phyloP scores from a whole-genome alignment of 2,113 vertebrate genomes.

The Dipodomys merriami region DNA sequence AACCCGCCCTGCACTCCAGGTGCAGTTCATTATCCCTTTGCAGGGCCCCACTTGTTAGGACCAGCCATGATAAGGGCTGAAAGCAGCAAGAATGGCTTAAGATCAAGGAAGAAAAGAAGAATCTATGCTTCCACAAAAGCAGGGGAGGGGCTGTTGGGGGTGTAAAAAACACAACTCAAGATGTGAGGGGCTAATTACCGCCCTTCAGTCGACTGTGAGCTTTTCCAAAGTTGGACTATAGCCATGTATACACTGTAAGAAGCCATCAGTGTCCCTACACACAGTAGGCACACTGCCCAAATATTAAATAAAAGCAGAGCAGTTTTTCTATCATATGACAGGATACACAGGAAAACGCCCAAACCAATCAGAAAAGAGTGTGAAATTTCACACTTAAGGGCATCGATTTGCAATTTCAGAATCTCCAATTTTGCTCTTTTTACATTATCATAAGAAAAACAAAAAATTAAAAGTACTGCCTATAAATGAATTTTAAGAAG shows the following conservation, averaged over 20 bases:
- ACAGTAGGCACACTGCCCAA: background rate
- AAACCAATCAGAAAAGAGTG: background rate
- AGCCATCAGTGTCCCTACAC: background rate
- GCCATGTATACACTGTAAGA: background rate
- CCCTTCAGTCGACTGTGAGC: background rate
- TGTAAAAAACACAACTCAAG: background rate
- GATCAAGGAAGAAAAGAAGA: background rate
- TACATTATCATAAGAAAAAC: slow-evolving; percentile 54
- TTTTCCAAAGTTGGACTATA: background rate
- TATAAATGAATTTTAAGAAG: slow-evolving; percentile 42
- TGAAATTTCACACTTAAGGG: slow-evolving; percentile 51
- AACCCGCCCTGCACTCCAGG: rapidly evolving
- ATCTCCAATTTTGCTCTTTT: slow-evolving; percentile 41
- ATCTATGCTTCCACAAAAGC: background rate
- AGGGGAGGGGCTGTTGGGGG: background rate
- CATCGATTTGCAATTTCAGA: slow-evolving; percentile 51
- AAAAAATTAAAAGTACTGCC: slow-evolving; percentile 47
- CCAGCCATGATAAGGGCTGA: background rate
- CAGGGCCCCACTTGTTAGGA: background rate
- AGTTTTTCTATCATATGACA: background rate
- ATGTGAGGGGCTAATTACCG: background rate
- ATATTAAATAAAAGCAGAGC: background rate
- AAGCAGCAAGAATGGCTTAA: background rate
- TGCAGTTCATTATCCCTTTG: background rate
- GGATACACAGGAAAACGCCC: background rate